These are phyloP conservation scores for Temnothorax longispinosus DNA, from an alignment of 1,140 invertebrate species.

Conservation along the genomic window DNA sequence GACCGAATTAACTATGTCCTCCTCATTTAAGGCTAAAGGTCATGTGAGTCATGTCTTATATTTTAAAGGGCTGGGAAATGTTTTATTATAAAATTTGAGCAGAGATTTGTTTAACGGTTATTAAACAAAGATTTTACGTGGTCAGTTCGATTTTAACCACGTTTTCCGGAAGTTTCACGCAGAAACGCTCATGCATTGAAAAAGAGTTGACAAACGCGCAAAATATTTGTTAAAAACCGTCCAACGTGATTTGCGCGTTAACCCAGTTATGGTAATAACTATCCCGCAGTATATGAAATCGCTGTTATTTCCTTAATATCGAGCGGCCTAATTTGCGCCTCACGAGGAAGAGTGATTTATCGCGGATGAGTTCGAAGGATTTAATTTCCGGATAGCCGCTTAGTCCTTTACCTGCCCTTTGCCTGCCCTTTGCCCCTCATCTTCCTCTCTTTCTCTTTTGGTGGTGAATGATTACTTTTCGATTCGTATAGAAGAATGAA, in stretches of 20 bases:
- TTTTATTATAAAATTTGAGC: slow-evolving; percentile 1
- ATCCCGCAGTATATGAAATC: slow-evolving; percentile 10
- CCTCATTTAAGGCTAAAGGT: neutral
- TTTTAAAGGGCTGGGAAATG: neutral
- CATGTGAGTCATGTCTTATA: neutral
- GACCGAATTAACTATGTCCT: neutral
- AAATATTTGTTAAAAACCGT: slow-evolving; percentile 54
- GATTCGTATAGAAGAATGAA: slow-evolving; percentile 23
- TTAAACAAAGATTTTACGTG: neutral
- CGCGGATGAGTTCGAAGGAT: slow-evolving; percentile 56
- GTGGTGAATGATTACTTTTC: slow-evolving; percentile 25
- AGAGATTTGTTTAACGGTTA: neutral
- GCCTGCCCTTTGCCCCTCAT: neutral
- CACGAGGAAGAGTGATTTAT: slow-evolving; percentile 49
- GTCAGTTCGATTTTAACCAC: neutral
- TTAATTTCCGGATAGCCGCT: slow-evolving; percentile 71
- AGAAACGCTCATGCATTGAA: neutral
- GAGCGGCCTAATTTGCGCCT: slow-evolving; percentile 59
- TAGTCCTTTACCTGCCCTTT: slow-evolving; percentile 52
- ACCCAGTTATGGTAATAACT: slow-evolving; percentile 50
- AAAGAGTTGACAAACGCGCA: slow-evolving; percentile 29
- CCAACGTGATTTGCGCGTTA: slow-evolving; percentile 50
- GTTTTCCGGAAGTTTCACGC: slow-evolving; percentile 6
- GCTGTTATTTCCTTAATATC: slow-evolving; percentile 56
- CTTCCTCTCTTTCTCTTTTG: slow-evolving; percentile 19